Evolutionary conservation across 2,888 invertebrate species (phyloP).

Genomic region (Bibio marci): DNA sequence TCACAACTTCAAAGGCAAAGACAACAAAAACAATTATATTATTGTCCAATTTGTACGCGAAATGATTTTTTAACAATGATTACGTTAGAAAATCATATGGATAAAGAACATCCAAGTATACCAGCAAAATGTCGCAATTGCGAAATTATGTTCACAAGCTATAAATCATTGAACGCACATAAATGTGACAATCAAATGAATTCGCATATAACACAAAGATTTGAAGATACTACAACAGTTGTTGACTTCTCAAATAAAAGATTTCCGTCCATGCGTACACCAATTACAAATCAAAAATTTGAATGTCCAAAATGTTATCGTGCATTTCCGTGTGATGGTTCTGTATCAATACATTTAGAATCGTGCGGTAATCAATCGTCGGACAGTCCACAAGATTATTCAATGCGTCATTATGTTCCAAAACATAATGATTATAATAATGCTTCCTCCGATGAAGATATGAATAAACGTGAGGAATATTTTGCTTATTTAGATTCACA

Average conservation of each 20-base stretch:
- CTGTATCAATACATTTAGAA: constrained; percentile 48
- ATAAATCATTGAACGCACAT: constrained; percentile 53
- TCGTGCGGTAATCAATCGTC: constrained; percentile 25
- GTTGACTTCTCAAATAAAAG: constrained; percentile 68
- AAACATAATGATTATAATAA: too few species aligned
- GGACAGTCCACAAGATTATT: constrained; percentile 11
- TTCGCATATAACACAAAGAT: constrained; percentile 32
- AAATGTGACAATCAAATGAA: constrained; percentile 33
- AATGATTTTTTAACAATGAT: constrained; percentile 40
- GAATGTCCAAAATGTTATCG: constrained; percentile 52
- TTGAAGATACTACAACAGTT: constrained; percentile 53
- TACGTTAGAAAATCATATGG: constrained; percentile 45
- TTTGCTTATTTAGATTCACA: constrained; percentile 64
- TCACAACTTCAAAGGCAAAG: too few species aligned
- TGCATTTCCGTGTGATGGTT: constrained; percentile 52
- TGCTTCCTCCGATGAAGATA: constrained; percentile 33
- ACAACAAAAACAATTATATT: constrained; percentile 18
- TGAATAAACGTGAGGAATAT: constrained; percentile 58
- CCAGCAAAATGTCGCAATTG: constrained; percentile 56
- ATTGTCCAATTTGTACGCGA: constrained; percentile 46
- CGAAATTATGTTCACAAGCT: constrained; percentile 53
- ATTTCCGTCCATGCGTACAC: constrained; percentile 46
- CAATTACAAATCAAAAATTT: constrained; percentile 39
- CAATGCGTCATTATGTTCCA: constrained; percentile 5
- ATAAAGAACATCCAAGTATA: constrained; percentile 45